Conservation (phyloP, 1,140 invertebrate genomes). For the Drosophila neocordata region DNA sequence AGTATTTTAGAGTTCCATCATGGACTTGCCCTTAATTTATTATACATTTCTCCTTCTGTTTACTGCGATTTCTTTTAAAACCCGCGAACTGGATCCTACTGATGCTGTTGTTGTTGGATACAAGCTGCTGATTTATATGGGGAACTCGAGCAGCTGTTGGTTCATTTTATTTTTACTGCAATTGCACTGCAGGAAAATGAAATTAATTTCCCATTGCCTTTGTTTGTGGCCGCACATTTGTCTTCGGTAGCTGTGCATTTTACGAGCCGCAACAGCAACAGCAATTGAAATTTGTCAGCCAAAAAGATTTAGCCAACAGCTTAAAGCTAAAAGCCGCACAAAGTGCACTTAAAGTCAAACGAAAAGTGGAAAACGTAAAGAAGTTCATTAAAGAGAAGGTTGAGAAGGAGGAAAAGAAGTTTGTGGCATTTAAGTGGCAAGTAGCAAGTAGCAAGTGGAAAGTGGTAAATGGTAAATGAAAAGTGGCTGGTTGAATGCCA, state of each 20-base stretch:
- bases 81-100: conserved; percentile 9
- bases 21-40: background rate
- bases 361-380: conserved; percentile 4
- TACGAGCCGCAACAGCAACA: conserved; percentile 49
- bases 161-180: conserved; percentile 36
- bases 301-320: conserved; percentile 38
- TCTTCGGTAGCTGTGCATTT: conserved; percentile 61
- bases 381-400: background rate
- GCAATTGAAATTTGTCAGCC: conserved; percentile 63
- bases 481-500: conserved; percentile 21
- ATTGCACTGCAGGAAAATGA: conserved; percentile 51
- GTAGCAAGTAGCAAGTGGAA: conserved; percentile 48
- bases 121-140: conserved; percentile 47
- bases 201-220: conserved; percentile 73
- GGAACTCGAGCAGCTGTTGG: conserved; percentile 21
- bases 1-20: conserved; percentile 9
- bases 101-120: background rate
- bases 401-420: background rate
- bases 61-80: conserved; percentile 5
- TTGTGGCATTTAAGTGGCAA: conserved; percentile 38
- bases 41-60: background rate
- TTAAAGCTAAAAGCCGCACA: conserved; percentile 54
- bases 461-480: conserved; percentile 26
- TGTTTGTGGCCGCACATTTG: conserved; percentile 67
- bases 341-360: conserved; percentile 56